Evolutionary conservation across 2,888 invertebrate species (phyloP).

Genomic region (Hoplodrina ambigua): DNA sequence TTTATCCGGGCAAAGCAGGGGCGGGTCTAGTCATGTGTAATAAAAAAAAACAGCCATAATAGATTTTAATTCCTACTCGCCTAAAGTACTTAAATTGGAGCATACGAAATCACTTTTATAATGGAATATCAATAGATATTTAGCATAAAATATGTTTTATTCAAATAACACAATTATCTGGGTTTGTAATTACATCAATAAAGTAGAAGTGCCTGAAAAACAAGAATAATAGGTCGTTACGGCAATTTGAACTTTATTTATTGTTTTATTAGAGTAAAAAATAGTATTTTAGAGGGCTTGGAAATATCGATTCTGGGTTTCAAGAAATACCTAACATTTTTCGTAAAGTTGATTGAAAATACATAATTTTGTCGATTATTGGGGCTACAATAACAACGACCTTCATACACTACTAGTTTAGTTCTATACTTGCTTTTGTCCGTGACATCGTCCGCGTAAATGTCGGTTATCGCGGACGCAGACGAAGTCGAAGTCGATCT

Average conservation of each 20-base stretch:
- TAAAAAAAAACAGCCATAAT: no score
- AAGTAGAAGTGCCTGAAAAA: slow-evolving; percentile 33
- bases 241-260: slow-evolving; percentile 14
- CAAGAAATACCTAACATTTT: no score
- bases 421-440: no score
- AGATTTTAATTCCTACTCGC: background rate
- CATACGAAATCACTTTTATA: slow-evolving; percentile 9
- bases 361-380: no score
- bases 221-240: slow-evolving; percentile 44
- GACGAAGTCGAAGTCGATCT: no score
- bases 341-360: no score
- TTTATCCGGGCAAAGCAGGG: no score
- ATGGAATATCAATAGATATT: slow-evolving; percentile 30
- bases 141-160: slow-evolving; percentile 39
- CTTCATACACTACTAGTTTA: no score
- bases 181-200: slow-evolving; percentile 41
- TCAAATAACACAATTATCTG: slow-evolving; percentile 38
- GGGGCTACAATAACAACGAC: no score
- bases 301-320: background rate
- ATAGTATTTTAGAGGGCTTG: background rate
- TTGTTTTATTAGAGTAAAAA: slow-evolving; percentile 15
- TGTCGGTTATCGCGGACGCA: no score
- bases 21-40: no score
- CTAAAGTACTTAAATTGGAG: background rate
- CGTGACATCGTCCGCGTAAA: no score